phyloP scores from a whole-genome alignment of 2,888 invertebrate genomes.

The Tachina lurida region DNA sequence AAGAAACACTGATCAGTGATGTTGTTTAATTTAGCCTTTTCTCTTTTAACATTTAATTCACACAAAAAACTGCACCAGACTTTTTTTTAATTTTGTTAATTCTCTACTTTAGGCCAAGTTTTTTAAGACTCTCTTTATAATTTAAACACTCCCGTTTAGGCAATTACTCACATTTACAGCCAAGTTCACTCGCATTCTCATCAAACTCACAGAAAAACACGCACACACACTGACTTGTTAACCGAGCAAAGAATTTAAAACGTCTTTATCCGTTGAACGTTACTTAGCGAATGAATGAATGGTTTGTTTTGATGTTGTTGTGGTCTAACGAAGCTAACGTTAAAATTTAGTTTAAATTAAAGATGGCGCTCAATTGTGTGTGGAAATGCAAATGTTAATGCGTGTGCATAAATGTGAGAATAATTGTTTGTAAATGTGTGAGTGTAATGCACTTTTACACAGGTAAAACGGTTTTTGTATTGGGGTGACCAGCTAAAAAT shows the following conservation, averaged over 20 bases:
- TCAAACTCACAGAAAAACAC: constrained; percentile 22
- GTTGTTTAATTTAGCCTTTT: constrained; percentile 15
- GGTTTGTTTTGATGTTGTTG: constrained; percentile 61
- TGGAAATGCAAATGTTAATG: constrained; percentile 37
- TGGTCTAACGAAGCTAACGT: constrained; percentile 65
- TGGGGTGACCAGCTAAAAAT: constrained; percentile 49
- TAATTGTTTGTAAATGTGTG: constrained; percentile 37
- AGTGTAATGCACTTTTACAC: constrained; percentile 42
- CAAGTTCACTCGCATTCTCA: constrained; percentile 35
- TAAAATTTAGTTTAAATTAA: constrained; percentile 64
- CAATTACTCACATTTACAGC: constrained; percentile 33
- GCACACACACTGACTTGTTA: constrained; percentile 29
- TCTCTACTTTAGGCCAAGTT: constrained; percentile 69
- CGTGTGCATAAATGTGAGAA: constrained; percentile 42
- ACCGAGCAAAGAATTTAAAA: constrained; percentile 49
- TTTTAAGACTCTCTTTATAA: constrained; percentile 50
- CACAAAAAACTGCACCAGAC: constrained; percentile 57
- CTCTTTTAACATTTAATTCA: constrained; percentile 47
- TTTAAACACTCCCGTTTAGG: constrained; percentile 27
- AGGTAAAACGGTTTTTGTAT: constrained; percentile 59
- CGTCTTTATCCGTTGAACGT: constrained; percentile 70
- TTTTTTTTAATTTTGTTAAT: constrained; percentile 63
- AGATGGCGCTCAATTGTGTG: constrained; percentile 69
- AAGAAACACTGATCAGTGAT: constrained; percentile 29
- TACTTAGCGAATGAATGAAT: constrained; percentile 72